Evolutionary conservation across 1,140 invertebrate genomes (phyloP).

Genomic region (Drosophila punjabiensis): DNA sequence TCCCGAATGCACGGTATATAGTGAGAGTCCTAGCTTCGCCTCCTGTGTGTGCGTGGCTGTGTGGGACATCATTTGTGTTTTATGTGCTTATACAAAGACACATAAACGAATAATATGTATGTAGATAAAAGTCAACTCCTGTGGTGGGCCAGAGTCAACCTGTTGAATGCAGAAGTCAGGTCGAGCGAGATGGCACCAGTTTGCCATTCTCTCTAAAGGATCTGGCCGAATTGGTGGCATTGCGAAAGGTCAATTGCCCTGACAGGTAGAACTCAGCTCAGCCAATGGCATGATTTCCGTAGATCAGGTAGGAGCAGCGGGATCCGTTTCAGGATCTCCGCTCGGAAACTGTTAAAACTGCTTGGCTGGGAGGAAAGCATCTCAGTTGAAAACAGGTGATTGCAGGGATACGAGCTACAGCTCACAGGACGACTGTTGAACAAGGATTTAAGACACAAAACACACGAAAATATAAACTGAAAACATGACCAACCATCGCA

Average conservation of each 20-base stretch:
- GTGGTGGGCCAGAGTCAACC: constrained; percentile 69
- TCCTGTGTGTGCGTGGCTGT: constrained; percentile 29
- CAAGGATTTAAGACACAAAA: background rate
- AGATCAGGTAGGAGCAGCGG: constrained; percentile 25
- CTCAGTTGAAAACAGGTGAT: constrained; percentile 82
- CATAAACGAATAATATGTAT: constrained; percentile 14
- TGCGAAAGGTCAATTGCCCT: constrained; percentile 79
- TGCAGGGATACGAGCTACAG: constrained; percentile 58
- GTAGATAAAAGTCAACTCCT: constrained; percentile 70
- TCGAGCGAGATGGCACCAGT: constrained; percentile 26
- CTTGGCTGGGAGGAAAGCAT: constrained; percentile 16
- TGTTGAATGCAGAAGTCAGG: constrained; percentile 59
- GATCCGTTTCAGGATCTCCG: constrained; percentile 22
- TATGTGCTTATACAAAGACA: constrained; percentile 42
- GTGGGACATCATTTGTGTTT: constrained; percentile 41
- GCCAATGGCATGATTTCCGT: constrained; percentile 50
- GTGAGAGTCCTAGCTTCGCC: constrained; percentile 8
- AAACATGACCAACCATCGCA: constrained; percentile 75
- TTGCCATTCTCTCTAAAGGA: constrained; percentile 53
- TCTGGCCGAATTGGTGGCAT: constrained; percentile 58
- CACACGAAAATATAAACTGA: background rate
- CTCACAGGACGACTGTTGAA: background rate
- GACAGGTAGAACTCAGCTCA: constrained; percentile 47
- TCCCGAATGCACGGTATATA: constrained; percentile 18
- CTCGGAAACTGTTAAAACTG: constrained; percentile 62